Base-by-base conservation (phyloP, 1,140 invertebrate species). In the Tyrophagus putrescentiae region DNA sequence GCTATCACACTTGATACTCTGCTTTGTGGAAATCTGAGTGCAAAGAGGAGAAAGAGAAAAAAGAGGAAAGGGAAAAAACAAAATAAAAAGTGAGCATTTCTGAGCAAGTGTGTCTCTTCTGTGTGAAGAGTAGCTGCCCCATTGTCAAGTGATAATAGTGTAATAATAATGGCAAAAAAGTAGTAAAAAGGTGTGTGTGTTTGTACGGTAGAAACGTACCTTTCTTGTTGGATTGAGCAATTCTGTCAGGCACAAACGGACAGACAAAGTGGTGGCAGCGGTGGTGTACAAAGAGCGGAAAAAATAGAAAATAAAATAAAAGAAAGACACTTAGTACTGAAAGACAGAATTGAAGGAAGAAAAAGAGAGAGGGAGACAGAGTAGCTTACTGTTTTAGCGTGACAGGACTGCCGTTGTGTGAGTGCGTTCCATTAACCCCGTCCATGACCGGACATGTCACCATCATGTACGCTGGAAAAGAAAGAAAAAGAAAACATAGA, bases 371-470 rank as follows among this genome's bases (percentile, higher is more conserved):
- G 32, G 6, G 41, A 50, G 28, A 34, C 5, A 32, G 34, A 39
- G 2, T 18, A 18, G 65, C 70, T 72, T 78, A 93, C 88, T 90
- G 92, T 82, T 91, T 92, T 80, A 90, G 86, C 84, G 88, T 86
- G 82, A 91, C 87, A 84, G 90, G 87, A 83, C 86, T 88, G 76
- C 85, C 85, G 75, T 78, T 76, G 74, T 68, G 67, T 36, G 82
- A 77, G 77, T 83, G 77, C 75, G 84, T 73, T 70, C 85, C 87
- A 73, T 87, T 88, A 75, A 87, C 82, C 66, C 86, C 80, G 73
- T 93, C 88, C 67, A 87, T 87, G 71, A 91, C 84, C 72, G 88
- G 82, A 81, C 87, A 90, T 73, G 88, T 85, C 78, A 94, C 89
- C 87, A 92, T 90, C 77, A 90, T 92, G 80, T 93, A 93, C 76